Evolutionary conservation across 2,797 vertebrate genomes (phyloP).

Genomic region (Paramormyrops hopkinsi): DNA sequence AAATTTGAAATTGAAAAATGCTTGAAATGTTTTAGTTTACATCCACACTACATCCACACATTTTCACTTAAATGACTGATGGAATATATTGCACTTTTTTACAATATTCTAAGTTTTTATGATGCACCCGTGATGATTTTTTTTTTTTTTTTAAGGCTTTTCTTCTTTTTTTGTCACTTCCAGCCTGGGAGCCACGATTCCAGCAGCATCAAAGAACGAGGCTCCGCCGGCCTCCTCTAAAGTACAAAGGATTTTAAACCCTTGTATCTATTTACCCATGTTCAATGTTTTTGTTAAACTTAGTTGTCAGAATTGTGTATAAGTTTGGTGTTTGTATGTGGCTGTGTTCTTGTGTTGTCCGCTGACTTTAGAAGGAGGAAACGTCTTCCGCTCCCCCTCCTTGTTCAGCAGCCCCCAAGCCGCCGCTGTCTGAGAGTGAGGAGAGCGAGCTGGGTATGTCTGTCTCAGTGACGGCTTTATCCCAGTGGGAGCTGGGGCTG

Average conservation of each 20-base stretch:
- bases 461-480: background rate
- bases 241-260: constrained; percentile 52
- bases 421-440: constrained; percentile 71
- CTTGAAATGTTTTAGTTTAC: background rate
- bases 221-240: constrained; percentile 58
- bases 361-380: constrained; percentile 52
- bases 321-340: background rate
- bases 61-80: background rate
- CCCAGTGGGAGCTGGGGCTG: background rate
- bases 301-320: background rate
- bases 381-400: constrained; percentile 44
- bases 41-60: background rate
- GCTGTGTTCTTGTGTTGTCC: background rate
- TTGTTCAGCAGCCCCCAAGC: constrained; percentile 48
- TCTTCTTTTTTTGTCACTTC: constrained; percentile 19
- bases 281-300: background rate
- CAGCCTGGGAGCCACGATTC: constrained; percentile 85
- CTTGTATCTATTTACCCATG: background rate
- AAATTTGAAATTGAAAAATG: background rate
- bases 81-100: background rate
- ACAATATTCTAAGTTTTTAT: background rate
- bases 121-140: background rate
- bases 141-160: background rate
- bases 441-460: constrained; percentile 85
- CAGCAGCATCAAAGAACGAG: constrained; percentile 56